Evolutionary conservation across 2,113 vertebrate genomes (phyloP), one percentile per base, ranked within the genome.

Genomic region (Indicator indicator): DNA sequence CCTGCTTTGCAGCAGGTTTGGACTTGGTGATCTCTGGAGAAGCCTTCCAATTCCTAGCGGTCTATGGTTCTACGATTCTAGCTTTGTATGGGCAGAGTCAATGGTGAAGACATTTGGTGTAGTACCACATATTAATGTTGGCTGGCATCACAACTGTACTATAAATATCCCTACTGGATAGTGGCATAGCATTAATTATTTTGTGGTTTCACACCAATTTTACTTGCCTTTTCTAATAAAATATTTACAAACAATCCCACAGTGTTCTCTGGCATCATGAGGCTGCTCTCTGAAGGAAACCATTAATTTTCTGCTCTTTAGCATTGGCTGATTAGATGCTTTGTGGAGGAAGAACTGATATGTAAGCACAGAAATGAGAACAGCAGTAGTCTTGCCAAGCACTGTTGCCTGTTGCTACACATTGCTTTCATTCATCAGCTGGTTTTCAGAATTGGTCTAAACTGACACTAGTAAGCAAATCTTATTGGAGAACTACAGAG

Each of bases 301-400:
- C 73, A 30, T 93, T 96, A 90, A 95, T 95, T 94, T 96, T 96
- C 86, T 83, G 81, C 83, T 70, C 58, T 79, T 83, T 40, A 88
- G 71, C 64, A 46, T 36, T 1, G 1, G 67, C 85, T 96, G 91
- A 94, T 96, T 92, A 94, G 93, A 86, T 91, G 78, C 54, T 97
- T 95, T 96, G 84, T 92, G 73, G 62, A 72, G 77, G 62, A 89
- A 90, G 63, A 86, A 63, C 73, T 59, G 67, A 88, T 93, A 94
- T 81, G 85, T 95, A 94, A 95, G 32, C 73, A 24, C 18, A 81
- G 56, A 95, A 95, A 91, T 88, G 76, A 86, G 90, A 94, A 72
- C 85, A 91, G 62, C 32, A 95, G 19, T 62, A 67, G 59, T 91
- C 33, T 76, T 95, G 94, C 95, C 96, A 96, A 86, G 44, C 58